Conservation (phyloP, 2,113 vertebrate genomes). For the Serinus canaria region DNA sequence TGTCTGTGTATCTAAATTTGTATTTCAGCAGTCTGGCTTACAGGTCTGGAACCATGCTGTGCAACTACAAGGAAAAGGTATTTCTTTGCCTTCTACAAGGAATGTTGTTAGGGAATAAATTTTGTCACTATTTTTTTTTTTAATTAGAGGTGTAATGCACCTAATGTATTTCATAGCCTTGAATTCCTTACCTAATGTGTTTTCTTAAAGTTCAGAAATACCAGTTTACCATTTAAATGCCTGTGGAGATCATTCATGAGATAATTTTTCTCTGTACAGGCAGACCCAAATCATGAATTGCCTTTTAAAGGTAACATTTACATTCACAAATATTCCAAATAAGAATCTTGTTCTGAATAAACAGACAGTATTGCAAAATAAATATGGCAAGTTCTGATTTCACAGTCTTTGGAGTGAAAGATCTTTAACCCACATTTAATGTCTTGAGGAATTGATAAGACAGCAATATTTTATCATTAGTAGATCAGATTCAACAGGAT, state of each 20-base stretch:
- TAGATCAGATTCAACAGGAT: neutral
- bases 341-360: neutral
- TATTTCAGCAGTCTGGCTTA: constrained; percentile 49
- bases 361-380: neutral
- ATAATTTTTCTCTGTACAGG: neutral
- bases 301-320: neutral
- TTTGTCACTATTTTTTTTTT: constrained; percentile 36
- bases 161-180: neutral
- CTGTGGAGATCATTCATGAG: neutral
- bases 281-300: neutral
- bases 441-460: neutral
- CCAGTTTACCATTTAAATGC: neutral
- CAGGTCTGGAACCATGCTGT: constrained; percentile 33
- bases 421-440: neutral
- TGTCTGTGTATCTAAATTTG: constrained; percentile 39
- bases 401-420: neutral
- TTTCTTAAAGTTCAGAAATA: constrained; percentile 6
- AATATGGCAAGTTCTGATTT: neutral
- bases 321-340: neutral
- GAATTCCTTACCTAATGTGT: neutral
- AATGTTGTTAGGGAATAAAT: constrained; percentile 38
- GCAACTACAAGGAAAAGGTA: constrained; percentile 56
- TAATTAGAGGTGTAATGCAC: constrained; percentile 51
- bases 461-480: neutral
- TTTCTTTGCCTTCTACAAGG: constrained; percentile 55